Conservation (phyloP, 1,140 invertebrate species). For the Venustaconcha ellipsiformis region DNA sequence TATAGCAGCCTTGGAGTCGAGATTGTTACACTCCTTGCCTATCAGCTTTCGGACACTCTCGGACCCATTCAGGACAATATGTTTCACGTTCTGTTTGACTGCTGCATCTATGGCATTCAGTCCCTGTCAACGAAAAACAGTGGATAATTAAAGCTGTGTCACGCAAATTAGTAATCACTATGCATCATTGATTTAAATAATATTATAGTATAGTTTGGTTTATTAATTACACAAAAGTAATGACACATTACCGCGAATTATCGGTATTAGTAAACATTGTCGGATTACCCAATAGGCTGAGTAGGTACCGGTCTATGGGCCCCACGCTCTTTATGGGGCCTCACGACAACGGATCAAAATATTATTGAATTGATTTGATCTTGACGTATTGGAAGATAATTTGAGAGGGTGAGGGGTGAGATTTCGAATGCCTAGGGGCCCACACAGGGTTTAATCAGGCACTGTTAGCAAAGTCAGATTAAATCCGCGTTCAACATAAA, state of each 20-base stretch:
- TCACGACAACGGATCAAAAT: no score
- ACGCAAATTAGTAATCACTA: neutral
- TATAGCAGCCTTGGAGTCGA: slow-evolving; percentile 54
- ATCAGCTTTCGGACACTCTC: slow-evolving; percentile 46
- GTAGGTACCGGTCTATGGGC: no score
- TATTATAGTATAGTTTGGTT: neutral
- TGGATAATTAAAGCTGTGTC: neutral
- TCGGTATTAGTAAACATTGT: neutral
- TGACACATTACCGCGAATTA: neutral
- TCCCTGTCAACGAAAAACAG: slow-evolving; percentile 31
- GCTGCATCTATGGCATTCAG: slow-evolving; percentile 53
- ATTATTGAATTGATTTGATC: no score
- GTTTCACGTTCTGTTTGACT: slow-evolving; percentile 42
- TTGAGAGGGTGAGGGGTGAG: no score
- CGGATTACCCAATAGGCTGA: no score
- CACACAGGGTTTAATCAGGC: no score
- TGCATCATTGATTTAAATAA: neutral
- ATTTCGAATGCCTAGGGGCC: no score
- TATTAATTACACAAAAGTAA: neutral
- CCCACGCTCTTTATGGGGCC: no score
- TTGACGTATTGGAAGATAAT: no score
- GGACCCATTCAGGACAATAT: slow-evolving; percentile 52
- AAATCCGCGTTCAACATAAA: no score
- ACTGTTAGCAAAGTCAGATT: no score
- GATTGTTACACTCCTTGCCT: slow-evolving; percentile 45